Conservation (phyloP, 2,113 vertebrate genomes). For the Xiphias gladius region DNA sequence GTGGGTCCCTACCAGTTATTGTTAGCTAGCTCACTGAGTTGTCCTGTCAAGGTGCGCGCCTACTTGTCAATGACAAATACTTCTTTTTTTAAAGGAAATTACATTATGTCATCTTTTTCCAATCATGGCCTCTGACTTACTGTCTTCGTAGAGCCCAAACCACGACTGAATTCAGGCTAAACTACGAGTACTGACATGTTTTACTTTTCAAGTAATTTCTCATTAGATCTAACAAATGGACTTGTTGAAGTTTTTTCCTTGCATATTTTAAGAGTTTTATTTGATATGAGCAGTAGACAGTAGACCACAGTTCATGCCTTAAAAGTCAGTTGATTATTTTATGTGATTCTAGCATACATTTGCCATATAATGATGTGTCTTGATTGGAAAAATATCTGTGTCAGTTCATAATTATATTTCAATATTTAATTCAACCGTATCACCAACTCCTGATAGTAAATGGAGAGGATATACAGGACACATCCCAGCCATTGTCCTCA, state of each 20-base stretch:
- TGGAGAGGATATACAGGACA: neutral
- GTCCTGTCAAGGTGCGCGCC: conserved; percentile 21
- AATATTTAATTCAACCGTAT: neutral
- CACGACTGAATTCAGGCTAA: neutral
- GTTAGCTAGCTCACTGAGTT: conserved; percentile 33
- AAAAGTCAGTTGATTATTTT: too few species aligned
- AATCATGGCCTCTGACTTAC: neutral
- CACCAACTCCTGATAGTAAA: neutral
- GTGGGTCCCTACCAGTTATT: conserved; percentile 14
- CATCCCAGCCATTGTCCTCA: neutral
- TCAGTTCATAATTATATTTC: neutral
- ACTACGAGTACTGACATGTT: neutral
- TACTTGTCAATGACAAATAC: conserved; percentile 3
- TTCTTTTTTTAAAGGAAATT: neutral
- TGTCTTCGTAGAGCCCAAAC: neutral
- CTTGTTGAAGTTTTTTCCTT: too few species aligned
- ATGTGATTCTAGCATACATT: neutral
- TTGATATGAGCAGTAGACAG: too few species aligned
- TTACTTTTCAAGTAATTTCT: neutral
- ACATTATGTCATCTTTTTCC: neutral
- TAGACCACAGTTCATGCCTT: too few species aligned
- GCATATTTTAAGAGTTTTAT: too few species aligned
- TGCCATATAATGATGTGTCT: neutral
- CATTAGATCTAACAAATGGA: neutral
- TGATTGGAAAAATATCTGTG: neutral